Percentiles rank a stretch among this genome's conserved stretches.
phyloP scores from a whole-genome alignment of 2,113 vertebrate species.

The Nesoenas mayeri region DNA sequence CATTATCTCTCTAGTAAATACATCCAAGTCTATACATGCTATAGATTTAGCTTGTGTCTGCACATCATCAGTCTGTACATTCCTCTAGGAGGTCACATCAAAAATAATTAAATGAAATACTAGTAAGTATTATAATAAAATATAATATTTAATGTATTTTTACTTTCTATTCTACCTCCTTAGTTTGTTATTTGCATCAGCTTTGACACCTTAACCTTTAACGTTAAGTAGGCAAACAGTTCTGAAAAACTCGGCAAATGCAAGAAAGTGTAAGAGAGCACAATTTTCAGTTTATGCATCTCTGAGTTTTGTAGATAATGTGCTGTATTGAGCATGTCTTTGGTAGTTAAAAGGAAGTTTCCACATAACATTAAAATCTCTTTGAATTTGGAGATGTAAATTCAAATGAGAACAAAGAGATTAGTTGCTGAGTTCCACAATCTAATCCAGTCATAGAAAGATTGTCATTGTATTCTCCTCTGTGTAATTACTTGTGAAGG shows the following conservation, averaged over 20 bases:
- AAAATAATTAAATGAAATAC: neutral
- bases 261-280: neutral
- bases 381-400: neutral
- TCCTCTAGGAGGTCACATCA: neutral
- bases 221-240: neutral
- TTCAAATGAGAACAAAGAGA: neutral
- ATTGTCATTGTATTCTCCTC: neutral
- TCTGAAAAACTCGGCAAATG: neutral
- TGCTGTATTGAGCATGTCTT: neutral
- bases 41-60: neutral
- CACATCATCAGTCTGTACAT: neutral
- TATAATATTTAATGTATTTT: neutral
- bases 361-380: neutral
- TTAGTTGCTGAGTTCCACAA: neutral
- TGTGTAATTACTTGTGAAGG: neutral
- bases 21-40: neutral
- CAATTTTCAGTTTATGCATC: neutral
- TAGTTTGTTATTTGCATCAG: neutral
- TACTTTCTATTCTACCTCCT: neutral
- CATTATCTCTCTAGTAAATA: neutral
- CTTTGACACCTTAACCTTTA: neutral
- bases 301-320: neutral
- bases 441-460: neutral
- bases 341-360: neutral
- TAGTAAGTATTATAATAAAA: neutral